These are phyloP conservation scores for Actenoides lindsayi DNA, from an alignment of 2,113 vertebrate species.

Conservation along the genomic window DNA sequence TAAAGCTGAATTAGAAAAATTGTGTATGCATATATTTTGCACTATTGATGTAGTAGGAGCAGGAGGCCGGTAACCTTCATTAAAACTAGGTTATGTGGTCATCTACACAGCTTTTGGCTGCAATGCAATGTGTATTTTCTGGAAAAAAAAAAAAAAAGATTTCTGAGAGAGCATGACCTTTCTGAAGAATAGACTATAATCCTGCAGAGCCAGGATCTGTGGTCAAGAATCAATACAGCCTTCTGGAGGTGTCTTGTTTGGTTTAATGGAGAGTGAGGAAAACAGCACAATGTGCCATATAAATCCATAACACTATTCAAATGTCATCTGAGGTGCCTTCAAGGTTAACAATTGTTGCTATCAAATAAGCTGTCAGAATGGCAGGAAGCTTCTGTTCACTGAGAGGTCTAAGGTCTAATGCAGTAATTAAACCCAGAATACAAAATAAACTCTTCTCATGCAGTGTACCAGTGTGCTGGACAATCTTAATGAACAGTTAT, in stretches of 20 bases:
- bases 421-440: constrained; percentile 52
- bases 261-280: constrained; percentile 36
- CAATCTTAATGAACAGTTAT: constrained; percentile 39
- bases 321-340: constrained; percentile 29
- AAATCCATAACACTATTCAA: constrained; percentile 63
- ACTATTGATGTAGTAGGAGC: neutral
- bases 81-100: constrained; percentile 22
- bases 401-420: constrained; percentile 59
- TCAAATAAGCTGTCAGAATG: constrained; percentile 58
- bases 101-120: neutral
- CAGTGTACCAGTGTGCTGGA: neutral
- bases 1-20: constrained; percentile 3
- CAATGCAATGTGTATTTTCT: constrained; percentile 34
- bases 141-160: neutral
- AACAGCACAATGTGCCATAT: neutral
- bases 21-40: neutral
- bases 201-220: constrained; percentile 45
- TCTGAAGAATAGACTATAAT: constrained; percentile 54
- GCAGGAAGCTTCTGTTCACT: constrained; percentile 49
- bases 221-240: constrained; percentile 65
- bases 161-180: constrained; percentile 36
- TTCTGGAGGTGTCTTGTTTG: constrained; percentile 49
- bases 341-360: constrained; percentile 54
- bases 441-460: constrained; percentile 42
- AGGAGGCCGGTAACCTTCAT: constrained; percentile 19